These are phyloP conservation scores for Sinhomidia bicolor DNA, from an alignment of 2,888 invertebrate species.

Conservation along the genomic window DNA sequence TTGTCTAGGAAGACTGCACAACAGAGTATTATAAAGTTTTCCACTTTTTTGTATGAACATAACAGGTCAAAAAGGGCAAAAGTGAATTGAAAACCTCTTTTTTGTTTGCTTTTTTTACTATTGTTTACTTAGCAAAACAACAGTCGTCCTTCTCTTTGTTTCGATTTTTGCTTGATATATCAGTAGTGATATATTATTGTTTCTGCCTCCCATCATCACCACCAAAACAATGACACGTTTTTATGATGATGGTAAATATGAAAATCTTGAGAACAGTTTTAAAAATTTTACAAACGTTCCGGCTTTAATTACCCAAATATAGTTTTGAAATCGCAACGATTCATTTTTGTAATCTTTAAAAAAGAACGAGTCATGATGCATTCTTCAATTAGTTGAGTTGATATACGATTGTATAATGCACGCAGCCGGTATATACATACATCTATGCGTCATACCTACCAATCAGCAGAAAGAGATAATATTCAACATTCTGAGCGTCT, in stretches of 20 bases:
- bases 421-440: too few species aligned
- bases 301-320: slow-evolving; percentile 23
- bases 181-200: neutral
- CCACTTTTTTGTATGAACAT: neutral
- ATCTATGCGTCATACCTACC: too few species aligned
- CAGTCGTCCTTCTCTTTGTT: neutral
- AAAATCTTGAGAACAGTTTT: neutral
- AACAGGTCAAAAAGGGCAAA: slow-evolving; percentile 34
- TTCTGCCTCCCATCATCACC: neutral
- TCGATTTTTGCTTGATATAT: neutral
- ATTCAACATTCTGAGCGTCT: too few species aligned
- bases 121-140: neutral
- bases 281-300: neutral
- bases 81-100: slow-evolving; percentile 7
- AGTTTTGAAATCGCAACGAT: slow-evolving; percentile 23
- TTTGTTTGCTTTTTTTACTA: slow-evolving; percentile 5
- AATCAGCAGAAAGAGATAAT: too few species aligned
- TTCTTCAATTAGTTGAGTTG: too few species aligned
- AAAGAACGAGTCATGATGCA: too few species aligned
- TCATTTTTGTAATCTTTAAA: neutral
- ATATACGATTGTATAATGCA: too few species aligned
- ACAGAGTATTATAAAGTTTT: too few species aligned
- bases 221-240: neutral
- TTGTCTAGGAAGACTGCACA: neutral
- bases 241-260: neutral